These are phyloP conservation scores for Plebejus argus DNA, from an alignment of 2,888 invertebrate species.

Conservation along the genomic window DNA sequence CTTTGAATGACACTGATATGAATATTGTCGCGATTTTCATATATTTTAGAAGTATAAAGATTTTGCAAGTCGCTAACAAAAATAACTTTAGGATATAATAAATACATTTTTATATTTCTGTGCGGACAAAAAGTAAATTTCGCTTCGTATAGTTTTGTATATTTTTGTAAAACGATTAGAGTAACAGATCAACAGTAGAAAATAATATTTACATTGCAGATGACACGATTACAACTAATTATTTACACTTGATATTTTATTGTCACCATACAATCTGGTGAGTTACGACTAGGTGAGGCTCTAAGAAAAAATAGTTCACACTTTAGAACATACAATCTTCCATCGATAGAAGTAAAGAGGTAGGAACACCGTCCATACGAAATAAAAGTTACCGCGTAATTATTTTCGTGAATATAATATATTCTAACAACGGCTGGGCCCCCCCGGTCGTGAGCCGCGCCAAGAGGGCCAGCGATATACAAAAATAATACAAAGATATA, in stretches of 20 bases:
- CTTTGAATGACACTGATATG: slow-evolving; percentile 63
- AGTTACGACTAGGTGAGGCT: slow-evolving; percentile 52
- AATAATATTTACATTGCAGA: slow-evolving; percentile 60
- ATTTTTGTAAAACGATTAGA: neutral
- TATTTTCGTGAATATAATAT: slow-evolving; percentile 44
- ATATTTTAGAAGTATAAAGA: neutral
- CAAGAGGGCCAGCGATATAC: slow-evolving; percentile 51
- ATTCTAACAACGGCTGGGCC: slow-evolving; percentile 50
- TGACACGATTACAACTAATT: slow-evolving; percentile 66
- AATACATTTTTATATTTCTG: neutral
- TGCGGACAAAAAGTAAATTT: neutral
- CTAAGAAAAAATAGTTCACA: slow-evolving; percentile 31
- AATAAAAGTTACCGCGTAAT: slow-evolving; percentile 39
- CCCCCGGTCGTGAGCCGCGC: slow-evolving; percentile 59
- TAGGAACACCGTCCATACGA: slow-evolving; percentile 41
- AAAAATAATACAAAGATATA: slow-evolving; percentile 56
- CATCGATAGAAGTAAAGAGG: slow-evolving; percentile 43
- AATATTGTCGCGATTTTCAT: slow-evolving; percentile 36
- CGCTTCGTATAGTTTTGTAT: neutral
- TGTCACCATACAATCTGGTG: slow-evolving; percentile 77
- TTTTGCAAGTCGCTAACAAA: neutral
- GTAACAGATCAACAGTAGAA: slow-evolving; percentile 40
- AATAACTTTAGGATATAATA: neutral
- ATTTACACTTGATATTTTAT: slow-evolving; percentile 77
- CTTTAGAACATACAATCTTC: slow-evolving; percentile 39